Conservation (phyloP, 2,888 invertebrate species). For the Megamerina dolium region DNA sequence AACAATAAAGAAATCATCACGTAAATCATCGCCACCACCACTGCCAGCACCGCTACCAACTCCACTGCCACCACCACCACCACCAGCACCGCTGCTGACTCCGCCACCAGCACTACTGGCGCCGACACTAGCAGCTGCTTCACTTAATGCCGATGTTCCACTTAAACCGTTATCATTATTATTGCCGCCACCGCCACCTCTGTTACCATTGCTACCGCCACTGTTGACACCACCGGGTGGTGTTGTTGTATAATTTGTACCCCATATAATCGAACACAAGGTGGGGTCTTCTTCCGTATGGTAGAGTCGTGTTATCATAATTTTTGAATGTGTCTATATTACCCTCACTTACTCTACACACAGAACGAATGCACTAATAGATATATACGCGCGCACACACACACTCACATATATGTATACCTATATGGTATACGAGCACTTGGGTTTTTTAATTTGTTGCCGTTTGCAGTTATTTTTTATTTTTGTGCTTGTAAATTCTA, state of each 20-base stretch:
- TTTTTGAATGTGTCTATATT: conserved; percentile 9
- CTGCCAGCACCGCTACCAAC: too few species aligned
- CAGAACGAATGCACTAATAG: too few species aligned
- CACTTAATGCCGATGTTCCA: conserved; percentile 19
- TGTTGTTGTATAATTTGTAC: conserved; percentile 33
- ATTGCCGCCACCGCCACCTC: conserved; percentile 8
- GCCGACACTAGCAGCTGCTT: too few species aligned
- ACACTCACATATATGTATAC: too few species aligned
- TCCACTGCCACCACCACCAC: conserved; percentile 4
- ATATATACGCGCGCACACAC: too few species aligned
- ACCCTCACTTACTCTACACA: too few species aligned
- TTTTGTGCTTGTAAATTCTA: too few species aligned
- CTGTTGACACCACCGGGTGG: conserved; percentile 30
- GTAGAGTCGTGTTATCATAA: conserved; percentile 47
- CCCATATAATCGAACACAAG: conserved; percentile 47
- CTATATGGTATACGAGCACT: too few species aligned
- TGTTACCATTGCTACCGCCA: not conserved
- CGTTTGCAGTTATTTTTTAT: too few species aligned
- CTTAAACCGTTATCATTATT: conserved; percentile 9
- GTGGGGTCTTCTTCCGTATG: conserved; percentile 45
- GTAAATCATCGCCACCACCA: conserved; percentile 27
- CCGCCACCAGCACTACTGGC: not conserved
- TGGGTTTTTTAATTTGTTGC: too few species aligned
- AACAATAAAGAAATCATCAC: conserved; percentile 33
- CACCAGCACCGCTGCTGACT: conserved; percentile 4